Percentiles rank a stretch among this genome's conserved stretches.
These are phyloP conservation scores for Pedionomus torquatus DNA, from an alignment of 2,113 vertebrate species.

Conservation along the genomic window DNA sequence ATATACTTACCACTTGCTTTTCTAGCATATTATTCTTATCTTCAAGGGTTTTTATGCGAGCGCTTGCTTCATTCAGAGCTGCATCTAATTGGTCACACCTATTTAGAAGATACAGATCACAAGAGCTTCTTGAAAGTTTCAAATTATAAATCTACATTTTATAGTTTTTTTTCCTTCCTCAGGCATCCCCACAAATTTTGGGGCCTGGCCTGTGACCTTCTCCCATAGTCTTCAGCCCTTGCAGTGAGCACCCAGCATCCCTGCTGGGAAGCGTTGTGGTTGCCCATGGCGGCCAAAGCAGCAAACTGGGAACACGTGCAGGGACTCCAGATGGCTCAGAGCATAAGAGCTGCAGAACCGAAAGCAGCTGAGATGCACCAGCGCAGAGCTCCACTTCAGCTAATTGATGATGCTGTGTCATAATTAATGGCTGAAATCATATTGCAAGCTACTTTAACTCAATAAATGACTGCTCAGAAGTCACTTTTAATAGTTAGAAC, in stretches of 20 bases:
- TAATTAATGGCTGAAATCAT: neutral
- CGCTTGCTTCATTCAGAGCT: conserved; percentile 83
- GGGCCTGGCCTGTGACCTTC: neutral
- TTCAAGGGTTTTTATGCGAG: conserved; percentile 83
- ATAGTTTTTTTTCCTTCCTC: neutral
- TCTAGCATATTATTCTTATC: conserved; percentile 85
- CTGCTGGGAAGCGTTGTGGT: neutral
- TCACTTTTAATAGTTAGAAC: neutral
- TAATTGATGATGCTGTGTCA: neutral
- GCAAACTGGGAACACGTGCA: neutral
- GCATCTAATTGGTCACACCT: conserved; percentile 88
- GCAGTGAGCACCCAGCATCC: fast-evolving
- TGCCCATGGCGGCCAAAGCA: neutral
- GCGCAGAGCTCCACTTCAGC: neutral
- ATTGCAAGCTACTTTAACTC: neutral
- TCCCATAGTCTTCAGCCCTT: neutral
- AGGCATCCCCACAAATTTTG: fast-evolving
- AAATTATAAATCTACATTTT: neutral
- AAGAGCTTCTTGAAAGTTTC: neutral
- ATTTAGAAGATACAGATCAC: neutral
- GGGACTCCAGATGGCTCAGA: neutral
- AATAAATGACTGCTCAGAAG: neutral
- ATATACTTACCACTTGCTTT: conserved; percentile 84
- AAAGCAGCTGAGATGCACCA: neutral
- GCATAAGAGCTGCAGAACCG: neutral